Base-by-base conservation (phyloP, 1,140 invertebrate genomes). In the Holotrichia oblita region DNA sequence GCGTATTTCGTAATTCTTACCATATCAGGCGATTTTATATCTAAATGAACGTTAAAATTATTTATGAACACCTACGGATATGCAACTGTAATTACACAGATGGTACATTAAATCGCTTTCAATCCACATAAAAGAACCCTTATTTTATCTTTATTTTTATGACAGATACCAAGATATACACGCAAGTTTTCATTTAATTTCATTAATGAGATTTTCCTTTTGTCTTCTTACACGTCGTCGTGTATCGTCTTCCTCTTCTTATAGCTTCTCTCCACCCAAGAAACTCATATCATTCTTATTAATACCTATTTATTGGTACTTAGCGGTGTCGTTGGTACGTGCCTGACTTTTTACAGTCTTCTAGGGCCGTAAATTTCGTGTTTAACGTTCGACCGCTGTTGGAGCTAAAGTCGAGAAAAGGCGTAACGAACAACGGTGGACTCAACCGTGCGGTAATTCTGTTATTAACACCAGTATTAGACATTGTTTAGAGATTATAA, bases 261-360 rank as follows among this genome's bases (percentile, higher is more conserved):
- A 55, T 55, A 20, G 48, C 48, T 55, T 55, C n/a, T 9, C 44
- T 48, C n/a, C 44, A 12, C 44, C n/a, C 44, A 48, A 17, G 48
- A 14, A 55, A 55, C 48, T 55, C 17, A 34, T n/a, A 55, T 17
- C 64, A 78, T 78, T 78, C 77, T 78, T 78, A 78, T 73, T 64
- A 78, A 78, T 78, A 64, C 77, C 40, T 78, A 78, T 78, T 78
- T 78, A 78, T 78, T 78, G 73, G 77, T 78, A 78, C 77, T 78
- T 78, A 78, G 73, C 44, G 77, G 77, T 69, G 77, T 78, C 48
- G 17, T 55, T 55, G 12, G 48, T 55, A 55, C 48, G 48, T n/a
- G 48, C 12, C 48, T 55, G 48, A 55, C 48, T 55, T 55, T 55
- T 55, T 55, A 55, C 48, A 55, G 48, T 55, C 48, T 55, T 55